phyloP scores from a whole-genome alignment of 2,113 vertebrate genomes.

The Ginglymostoma cirratum region DNA sequence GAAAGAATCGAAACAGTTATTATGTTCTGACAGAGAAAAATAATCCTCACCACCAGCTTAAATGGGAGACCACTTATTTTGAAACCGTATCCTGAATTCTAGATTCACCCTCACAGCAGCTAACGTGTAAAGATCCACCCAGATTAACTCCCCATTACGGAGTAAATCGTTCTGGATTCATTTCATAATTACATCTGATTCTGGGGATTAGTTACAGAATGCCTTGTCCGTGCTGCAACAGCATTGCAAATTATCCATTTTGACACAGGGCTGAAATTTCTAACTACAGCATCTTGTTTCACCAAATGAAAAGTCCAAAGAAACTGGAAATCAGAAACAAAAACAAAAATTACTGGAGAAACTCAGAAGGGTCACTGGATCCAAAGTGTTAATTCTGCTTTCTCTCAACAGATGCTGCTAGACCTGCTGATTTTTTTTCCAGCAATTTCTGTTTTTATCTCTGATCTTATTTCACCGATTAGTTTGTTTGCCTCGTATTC shows the following conservation, averaged over 20 bases:
- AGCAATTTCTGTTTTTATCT: no score
- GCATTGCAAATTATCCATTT: background rate
- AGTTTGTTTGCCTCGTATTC: background rate
- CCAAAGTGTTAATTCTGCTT: no score
- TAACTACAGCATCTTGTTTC: background rate
- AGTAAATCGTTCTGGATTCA: background rate
- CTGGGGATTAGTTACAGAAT: background rate
- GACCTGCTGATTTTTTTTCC: no score
- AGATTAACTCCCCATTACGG: background rate
- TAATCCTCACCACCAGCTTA: background rate
- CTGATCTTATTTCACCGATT: background rate
- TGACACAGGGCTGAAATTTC: background rate
- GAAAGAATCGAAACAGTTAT: background rate
- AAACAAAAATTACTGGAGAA: no score
- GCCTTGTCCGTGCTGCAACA: background rate
- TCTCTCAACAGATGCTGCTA: no score
- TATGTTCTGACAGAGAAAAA: background rate
- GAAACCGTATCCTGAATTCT: background rate
- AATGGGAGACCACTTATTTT: background rate
- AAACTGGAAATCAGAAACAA: no score
- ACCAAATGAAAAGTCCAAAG: no score
- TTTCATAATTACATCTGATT: background rate
- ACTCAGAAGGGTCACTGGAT: no score
- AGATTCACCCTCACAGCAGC: no score
- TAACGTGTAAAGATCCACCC: background rate